Evolutionary conservation across 2,113 vertebrate species (phyloP), one percentile per base, ranked within the genome.

Genomic region (Todiramphus saurophagus): DNA sequence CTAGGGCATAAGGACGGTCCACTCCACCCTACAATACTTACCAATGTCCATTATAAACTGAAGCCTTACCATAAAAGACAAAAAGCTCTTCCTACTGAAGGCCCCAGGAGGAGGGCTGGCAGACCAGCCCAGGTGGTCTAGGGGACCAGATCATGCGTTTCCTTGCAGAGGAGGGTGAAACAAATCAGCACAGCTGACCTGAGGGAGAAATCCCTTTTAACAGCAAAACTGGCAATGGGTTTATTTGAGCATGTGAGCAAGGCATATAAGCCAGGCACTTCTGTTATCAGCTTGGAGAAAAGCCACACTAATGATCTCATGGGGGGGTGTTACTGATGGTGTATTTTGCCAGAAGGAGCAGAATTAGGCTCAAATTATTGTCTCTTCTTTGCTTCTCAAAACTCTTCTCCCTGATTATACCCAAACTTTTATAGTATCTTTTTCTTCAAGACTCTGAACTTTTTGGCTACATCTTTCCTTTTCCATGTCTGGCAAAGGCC

Each of bases 221-320:
- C 30, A 41, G 16, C 74, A 53, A 48, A 91, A 78, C 35, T 85
- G 81, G 74, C 48, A n/a, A 17, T 0, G 2, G 33, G 11, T 79
- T 87, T 91, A 70, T 91, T 53, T 53, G 21, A 93, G 84, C 93
- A 62, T 79, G 93, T 93, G 89, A 95, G 89, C 58, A 53, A 84
- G 27, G 69, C 7, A 0, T 69, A 69, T 2, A 10, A 88, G 83
- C 90, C 91, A 93, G 55, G 41, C 68, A 80, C 53, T 93, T 82
- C 62, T 87, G 77, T 77, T 96, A 94, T 95, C 96, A 79, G 77
- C 91, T 37, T 95, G 96, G 89, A 96, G 62, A 87, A 68, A 82
- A 93, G 84, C 91, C 84, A 76, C 33, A 6, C 21, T 39, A 82
- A 87, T 94, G 86, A 96, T 75, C 83, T 96, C 94, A 96, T 66